These are phyloP conservation scores for Macropis europaea DNA, from an alignment of 2,888 invertebrate species.

Conservation along the genomic window DNA sequence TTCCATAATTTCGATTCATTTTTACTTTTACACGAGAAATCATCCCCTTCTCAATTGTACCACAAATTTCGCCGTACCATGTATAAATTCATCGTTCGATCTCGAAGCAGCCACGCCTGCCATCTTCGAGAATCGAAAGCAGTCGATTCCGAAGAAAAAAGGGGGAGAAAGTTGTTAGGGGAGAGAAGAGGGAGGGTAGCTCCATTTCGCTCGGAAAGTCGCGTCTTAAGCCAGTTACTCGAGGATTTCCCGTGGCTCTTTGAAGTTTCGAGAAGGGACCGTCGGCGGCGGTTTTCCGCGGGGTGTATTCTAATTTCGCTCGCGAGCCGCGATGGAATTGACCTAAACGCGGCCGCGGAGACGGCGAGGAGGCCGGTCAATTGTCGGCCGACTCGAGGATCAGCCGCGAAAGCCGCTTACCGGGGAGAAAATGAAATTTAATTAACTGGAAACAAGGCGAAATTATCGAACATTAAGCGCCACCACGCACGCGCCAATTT, in stretches of 20 bases:
- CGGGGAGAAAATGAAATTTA: conserved; percentile 71
- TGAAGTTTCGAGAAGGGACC: conserved; percentile 53
- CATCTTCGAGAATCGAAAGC: too few species aligned
- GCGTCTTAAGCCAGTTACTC: conserved; percentile 61
- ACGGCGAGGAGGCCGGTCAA: conserved; percentile 27
- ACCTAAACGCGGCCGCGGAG: conserved; percentile 10
- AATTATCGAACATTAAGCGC: conserved; percentile 70
- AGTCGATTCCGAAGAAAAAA: too few species aligned
- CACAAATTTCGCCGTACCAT: too few species aligned
- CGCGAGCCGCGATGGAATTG: conserved; percentile 53
- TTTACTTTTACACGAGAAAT: too few species aligned
- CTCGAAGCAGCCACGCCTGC: too few species aligned
- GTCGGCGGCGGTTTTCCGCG: conserved; percentile 48
- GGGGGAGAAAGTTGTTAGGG: too few species aligned
- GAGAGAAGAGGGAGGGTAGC: too few species aligned
- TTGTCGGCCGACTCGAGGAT: conserved; percentile 49
- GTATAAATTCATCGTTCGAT: too few species aligned
- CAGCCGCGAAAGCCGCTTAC: conserved; percentile 65
- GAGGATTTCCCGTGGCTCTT: conserved; percentile 61
- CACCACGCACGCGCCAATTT: conserved; percentile 21
- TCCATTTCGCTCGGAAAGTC: conserved; percentile 27
- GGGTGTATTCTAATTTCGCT: conserved; percentile 63
- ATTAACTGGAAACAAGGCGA: conserved; percentile 73
- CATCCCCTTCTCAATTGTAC: too few species aligned
- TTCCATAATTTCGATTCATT: too few species aligned